Evolutionary conservation across 2,113 vertebrate species (phyloP).

Genomic region (Rhineura floridana): DNA sequence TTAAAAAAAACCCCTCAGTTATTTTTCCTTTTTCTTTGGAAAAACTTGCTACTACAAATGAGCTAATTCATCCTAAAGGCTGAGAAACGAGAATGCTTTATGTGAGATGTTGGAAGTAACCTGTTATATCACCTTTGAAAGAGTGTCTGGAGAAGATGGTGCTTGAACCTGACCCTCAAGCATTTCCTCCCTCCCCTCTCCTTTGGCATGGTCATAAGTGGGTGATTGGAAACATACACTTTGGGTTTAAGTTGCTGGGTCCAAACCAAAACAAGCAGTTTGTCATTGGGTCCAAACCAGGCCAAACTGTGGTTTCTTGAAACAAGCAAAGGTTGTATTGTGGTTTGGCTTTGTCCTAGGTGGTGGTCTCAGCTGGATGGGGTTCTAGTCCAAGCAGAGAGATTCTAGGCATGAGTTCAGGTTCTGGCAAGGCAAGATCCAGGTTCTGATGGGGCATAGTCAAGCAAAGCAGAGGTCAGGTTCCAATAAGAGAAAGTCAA

Average conservation of each 20-base stretch:
- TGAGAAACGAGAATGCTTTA: background rate
- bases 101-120: background rate
- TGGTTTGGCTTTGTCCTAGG: background rate
- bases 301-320: background rate
- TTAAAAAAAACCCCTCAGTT: too few species aligned
- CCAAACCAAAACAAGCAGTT: background rate
- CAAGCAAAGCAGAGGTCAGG: background rate
- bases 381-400: too few species aligned
- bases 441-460: background rate
- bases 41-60: too few species aligned
- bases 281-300: background rate
- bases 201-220: background rate
- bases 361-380: background rate
- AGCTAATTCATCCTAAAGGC: too few species aligned
- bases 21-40: too few species aligned
- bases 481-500: background rate
- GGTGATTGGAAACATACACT: background rate
- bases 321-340: background rate
- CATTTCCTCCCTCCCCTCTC: background rate
- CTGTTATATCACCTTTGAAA: background rate
- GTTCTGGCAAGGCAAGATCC: background rate
- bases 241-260: background rate
- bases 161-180: too few species aligned
- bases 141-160: too few species aligned
- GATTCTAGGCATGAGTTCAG: background rate